Evolutionary conservation across 2,888 invertebrate genomes (phyloP), one percentile per base, ranked within the genome.

Genomic region (Drosophila pseudotalamancana): DNA sequence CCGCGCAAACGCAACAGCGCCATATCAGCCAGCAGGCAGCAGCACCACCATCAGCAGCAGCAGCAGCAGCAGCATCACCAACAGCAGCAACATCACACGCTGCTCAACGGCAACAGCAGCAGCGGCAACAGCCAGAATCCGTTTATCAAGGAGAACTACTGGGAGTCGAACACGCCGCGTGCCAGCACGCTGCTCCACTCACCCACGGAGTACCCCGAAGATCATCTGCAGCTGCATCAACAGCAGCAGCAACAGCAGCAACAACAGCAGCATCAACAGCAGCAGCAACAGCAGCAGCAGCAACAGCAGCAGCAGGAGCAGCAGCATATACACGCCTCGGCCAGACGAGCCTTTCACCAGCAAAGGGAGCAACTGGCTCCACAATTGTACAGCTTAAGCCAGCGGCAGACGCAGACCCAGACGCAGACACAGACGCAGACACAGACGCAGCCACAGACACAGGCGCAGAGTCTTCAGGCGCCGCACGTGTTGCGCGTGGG

Each of bases 61-160:
- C 53, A 50, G 6, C 60, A 67, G 6, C 51, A 61, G 2, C 70
- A 59, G 14, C 70, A 81, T 16, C 77, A 78, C 53, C 67, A 75
- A 25, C 46, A 62, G 34, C 39, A 39, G 32, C 63, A 66, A 35
- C 55, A 72, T 11, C 73, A 71, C 0, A 67, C 69, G n/a, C 72
- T 81, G 32, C 72, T 56, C 25, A 78, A 79, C 14, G 87, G 59
- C 72, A 73, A 49, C 34, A 57, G 50, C 55, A 56, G 14, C 63
- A 49, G 32, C 54, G 72, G 12, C 73, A 68, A 59, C 14, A 88
- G 72, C 63, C 90, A 90, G 65, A 90, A 90, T 81, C 90, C 90
- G 6, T 90, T 90, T 45, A 88, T 90, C 19, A 90, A 88, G 53
- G 89, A 90, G 35, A 89, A 83, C 64, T 90, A 90, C 54, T 91